Base-by-base conservation (phyloP, 2,797 vertebrate species). In the Spondyliosoma cantharus region DNA sequence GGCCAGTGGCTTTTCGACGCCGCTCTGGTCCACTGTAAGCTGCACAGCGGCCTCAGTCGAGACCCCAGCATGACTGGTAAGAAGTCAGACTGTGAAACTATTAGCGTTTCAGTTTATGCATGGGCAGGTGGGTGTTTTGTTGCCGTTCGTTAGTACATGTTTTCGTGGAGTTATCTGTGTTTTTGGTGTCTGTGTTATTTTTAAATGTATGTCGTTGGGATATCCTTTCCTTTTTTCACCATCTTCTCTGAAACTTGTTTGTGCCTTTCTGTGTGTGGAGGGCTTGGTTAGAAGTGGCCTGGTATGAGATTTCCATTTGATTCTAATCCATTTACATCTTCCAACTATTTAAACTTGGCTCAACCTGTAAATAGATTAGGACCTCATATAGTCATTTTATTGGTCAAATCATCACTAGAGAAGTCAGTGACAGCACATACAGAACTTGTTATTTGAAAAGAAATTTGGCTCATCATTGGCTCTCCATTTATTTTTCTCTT, bases 61-160 rank as follows among this genome's bases (percentile, higher is more conserved):
- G 97, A 99, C 93, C 96, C 96, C 92, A 99, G 96, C 93, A 98
- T 98, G 97, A 98, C 97, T 54, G 97, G 97, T 99, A 97, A 96
- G 96, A 94, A 69, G 74, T 0, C 4, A 50, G 29, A n/a, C 72
- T 9, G 11, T 14, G 50, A 37, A 37, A 53, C 58, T 71, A 7
- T 48, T 45, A 22, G 60, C 8, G 5, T 80, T 87, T 85, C 42
- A 32, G 8, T 85, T 76, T 59, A 58, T 93, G 91, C 91, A 93
- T 94, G 92, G 80, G 79, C 85, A 82, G 87, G 82, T 83, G 86
- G 87, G 87, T 89, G 89, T 92, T 89, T 64, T 43, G 87, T 90
- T 71, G 82, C 83, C 83, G 84, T 87, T 83, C 77, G 78, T 87
- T 79, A 81, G 77, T 87, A 53, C 9, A 59, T 85, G 78, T 91